Evolutionary conservation across 2,113 vertebrate species (phyloP), one percentile per base, ranked within the genome.

Genomic region (Syrrhaptes paradoxus): DNA sequence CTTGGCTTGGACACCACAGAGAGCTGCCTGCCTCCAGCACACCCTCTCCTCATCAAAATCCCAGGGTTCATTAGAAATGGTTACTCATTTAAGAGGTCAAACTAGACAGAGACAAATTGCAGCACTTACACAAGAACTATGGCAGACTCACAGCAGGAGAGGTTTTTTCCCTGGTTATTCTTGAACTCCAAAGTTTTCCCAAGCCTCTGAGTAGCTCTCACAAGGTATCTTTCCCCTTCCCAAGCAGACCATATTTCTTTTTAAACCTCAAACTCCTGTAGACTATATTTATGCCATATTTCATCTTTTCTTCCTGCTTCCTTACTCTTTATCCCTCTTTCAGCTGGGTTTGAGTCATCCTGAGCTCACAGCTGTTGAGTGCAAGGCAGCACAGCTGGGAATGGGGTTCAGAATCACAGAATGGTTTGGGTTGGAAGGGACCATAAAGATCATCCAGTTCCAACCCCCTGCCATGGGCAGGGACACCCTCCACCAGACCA

Each of bases 361-460:
- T 52, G 49, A 81, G 17, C 58, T 86, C 38, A 12, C 0, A 7
- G 34, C 32, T 59, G 24, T 14, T 19, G 41, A 76, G 13, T 5
- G 7, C 36, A 62, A 38, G 28, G 36, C 1, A 1, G 13, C 0
- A 3, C 0, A 3, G 13, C 6, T 49, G 16, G 31, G 46, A 11
- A 22, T 10, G 13, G n/a, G 19, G 14, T 55, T 85, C 15, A 24
- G 41, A 41, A 41, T 41, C 41, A 41, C 41, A 41, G 41, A 41
- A 41, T 41, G 41, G 41, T 41, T 41, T 41, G 41, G 41, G 41
- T 41, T 41, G 41, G 12, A 41, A 41, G 13, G 41, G 41, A 41
- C 41, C 41, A 13, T 41, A 41, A 41, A 41, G 41, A 41, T 41
- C 41, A 41, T 41, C 41, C 4, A 41, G 41, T 41, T 41, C 41